Evolutionary conservation across 2,113 vertebrate species (phyloP), one percentile per base, ranked within the genome.

Genomic region (Ceyx cyanopectus): DNA sequence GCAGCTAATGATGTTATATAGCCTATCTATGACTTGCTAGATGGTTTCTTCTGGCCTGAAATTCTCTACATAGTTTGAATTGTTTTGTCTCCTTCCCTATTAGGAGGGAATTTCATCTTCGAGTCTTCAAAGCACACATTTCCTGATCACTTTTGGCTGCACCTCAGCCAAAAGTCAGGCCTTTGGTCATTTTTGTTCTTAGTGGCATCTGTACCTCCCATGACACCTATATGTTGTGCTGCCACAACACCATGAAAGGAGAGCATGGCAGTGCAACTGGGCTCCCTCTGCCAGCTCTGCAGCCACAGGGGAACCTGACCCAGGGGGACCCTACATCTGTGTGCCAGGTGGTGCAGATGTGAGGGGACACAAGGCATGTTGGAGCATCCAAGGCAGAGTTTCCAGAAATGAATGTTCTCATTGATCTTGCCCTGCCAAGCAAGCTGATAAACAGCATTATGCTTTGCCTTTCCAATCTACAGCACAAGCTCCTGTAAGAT

Each of bases 41-140:
- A 0, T 60, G 63, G 21, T 32, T 78, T 94, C 23, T 81, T 51
- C 45, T 60, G 45, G n/a, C 32, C 29, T 90, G 63, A 81, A 81
- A 90, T 79, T 68, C 70, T 80, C 26, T 26, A 30, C 17, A n/a
- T 51, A 50, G 19, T 45, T 81, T 21, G 48, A 78, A 94, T 77
- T 81, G 53, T 16, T 92, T 85, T 85, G 29, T 93, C 30, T 20
- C 20, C n/a, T 85, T 81, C 65, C 14, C 57, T 50, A 7, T 85
- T 68, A 73, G 43, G 20, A 85, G 76, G 26, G 13, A 68, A 65
- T 67, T 57, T 26, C 30, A 34, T 34, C 69, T 54, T 4, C 0
- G 12, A 63, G 45, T 50, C 60, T 77, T 77, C 65, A 77, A 85
- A 85, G 50, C 27, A 50, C 23, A 16, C 30, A 24, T 85, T 63